Conservation (phyloP, 2,113 vertebrate species). For the Brachyhypopomus occidentalis region DNA sequence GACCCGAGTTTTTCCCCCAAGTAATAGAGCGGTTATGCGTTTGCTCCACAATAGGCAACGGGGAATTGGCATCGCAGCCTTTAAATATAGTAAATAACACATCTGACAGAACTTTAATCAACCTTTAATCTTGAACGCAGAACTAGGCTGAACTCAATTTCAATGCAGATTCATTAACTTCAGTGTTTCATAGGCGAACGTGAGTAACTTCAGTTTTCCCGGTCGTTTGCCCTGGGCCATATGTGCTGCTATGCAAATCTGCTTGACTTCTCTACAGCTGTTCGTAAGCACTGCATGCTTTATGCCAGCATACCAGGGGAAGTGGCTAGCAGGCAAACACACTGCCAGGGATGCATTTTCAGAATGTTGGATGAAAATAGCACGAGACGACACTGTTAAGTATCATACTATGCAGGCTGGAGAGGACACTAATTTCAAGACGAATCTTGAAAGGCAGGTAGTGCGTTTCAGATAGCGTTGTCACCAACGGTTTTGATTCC, state of each 20-base stretch:
- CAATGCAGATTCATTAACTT: neutral
- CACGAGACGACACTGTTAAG: constrained; percentile 59
- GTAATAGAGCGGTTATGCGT: too few species aligned
- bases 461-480: constrained; percentile 20
- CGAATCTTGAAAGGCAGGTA: constrained; percentile 16
- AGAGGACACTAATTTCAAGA: neutral
- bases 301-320: constrained; percentile 88
- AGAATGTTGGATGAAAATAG: constrained; percentile 92
- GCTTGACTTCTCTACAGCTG: constrained; percentile 89
- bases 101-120: neutral
- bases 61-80: too few species aligned
- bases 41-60: too few species aligned
- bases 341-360: constrained; percentile 83
- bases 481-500: neutral
- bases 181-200: neutral
- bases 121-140: neutral
- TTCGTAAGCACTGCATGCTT: constrained; percentile 80
- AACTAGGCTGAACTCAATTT: constrained; percentile 8
- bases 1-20: too few species aligned
- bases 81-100: neutral
- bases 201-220: constrained; percentile 65
- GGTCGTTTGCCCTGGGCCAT: constrained; percentile 73
- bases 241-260: constrained; percentile 81
- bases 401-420: constrained; percentile 14
- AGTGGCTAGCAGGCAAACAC: constrained; percentile 85